These are phyloP conservation scores for Tamandua tetradactyla DNA, from an alignment of 2,797 vertebrate species.

Conservation along the genomic window DNA sequence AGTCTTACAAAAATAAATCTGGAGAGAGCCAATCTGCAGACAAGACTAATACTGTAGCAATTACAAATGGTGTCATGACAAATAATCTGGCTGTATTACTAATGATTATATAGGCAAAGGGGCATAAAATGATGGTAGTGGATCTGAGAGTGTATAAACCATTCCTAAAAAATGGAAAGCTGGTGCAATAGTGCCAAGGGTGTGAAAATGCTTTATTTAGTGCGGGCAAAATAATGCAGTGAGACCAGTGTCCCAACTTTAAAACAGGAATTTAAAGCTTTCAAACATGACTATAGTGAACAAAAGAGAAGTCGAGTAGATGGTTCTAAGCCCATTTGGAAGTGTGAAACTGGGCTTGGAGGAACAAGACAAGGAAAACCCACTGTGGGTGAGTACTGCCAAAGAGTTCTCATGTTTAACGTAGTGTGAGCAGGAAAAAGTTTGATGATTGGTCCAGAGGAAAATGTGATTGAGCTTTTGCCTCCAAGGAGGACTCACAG, in stretches of 20 bases:
- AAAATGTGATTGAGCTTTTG: too few species aligned
- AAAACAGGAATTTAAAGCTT: slow-evolving; percentile 87
- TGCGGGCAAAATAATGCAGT: slow-evolving; percentile 91
- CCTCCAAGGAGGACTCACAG: slow-evolving; percentile 97
- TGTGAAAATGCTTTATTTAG: slow-evolving; percentile 90
- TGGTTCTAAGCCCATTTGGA: slow-evolving; percentile 87
- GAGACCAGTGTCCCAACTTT: slow-evolving; percentile 82
- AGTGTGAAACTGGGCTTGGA: slow-evolving; percentile 83
- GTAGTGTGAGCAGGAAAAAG: slow-evolving; percentile 91
- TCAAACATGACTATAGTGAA: slow-evolving; percentile 87
- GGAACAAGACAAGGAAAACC: slow-evolving; percentile 85
- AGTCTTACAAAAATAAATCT: too few species aligned
- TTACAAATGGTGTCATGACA: too few species aligned
- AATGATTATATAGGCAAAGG: too few species aligned
- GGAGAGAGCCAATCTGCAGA: too few species aligned
- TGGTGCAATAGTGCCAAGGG: too few species aligned
- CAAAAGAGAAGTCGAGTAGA: slow-evolving; percentile 90
- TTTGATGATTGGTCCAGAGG: too few species aligned
- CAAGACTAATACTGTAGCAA: too few species aligned
- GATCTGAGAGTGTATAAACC: too few species aligned
- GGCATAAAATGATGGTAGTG: too few species aligned
- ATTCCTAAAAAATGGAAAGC: too few species aligned
- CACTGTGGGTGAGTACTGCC: slow-evolving; percentile 88
- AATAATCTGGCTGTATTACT: too few species aligned
- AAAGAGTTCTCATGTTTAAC: slow-evolving; percentile 94